These are phyloP conservation scores for Xylophagus ater DNA, from an alignment of 2,888 invertebrate genomes.

Conservation along the genomic window DNA sequence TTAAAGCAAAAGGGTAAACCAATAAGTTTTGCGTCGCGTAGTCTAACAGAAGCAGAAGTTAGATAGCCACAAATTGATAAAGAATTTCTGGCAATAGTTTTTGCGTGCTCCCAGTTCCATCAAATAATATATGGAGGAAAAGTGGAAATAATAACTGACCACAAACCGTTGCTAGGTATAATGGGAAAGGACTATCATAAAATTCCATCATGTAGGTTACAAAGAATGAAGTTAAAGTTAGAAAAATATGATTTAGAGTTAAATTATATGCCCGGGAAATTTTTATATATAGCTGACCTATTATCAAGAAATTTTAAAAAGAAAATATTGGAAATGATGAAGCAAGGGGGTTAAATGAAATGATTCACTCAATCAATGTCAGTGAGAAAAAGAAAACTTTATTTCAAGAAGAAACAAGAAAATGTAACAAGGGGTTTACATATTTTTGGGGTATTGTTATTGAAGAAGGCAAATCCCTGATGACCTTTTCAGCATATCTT, in stretches of 20 bases:
- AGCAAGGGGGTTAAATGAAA: no score
- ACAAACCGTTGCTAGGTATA: slow-evolving; percentile 14
- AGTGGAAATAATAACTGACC: slow-evolving; percentile 13
- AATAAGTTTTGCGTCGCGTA: slow-evolving; percentile 19
- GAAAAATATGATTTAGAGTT: slow-evolving; percentile 20
- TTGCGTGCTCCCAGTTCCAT: slow-evolving; percentile 20
- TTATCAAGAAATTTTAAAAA: no score
- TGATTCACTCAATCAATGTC: no score
- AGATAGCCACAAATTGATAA: slow-evolving; percentile 23
- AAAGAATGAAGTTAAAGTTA: slow-evolving; percentile 19
- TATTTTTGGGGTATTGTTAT: no score
- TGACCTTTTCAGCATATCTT: no score
- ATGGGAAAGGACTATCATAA: slow-evolving; percentile 15
- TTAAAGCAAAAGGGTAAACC: slow-evolving; percentile 15
- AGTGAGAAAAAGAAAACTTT: no score
- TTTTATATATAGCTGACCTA: no score
- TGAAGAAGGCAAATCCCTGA: no score
- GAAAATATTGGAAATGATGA: no score
- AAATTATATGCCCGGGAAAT: slow-evolving; percentile 22
- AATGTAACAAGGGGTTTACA: no score
- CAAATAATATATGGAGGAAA: slow-evolving; percentile 19
- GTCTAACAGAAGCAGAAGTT: slow-evolving; percentile 19
- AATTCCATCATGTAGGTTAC: slow-evolving; percentile 19
- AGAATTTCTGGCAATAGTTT: slow-evolving; percentile 21
- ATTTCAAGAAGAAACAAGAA: no score